Conservation (phyloP, 2,113 vertebrate genomes). For the Speoplatyrhinus poulsoni region DNA sequence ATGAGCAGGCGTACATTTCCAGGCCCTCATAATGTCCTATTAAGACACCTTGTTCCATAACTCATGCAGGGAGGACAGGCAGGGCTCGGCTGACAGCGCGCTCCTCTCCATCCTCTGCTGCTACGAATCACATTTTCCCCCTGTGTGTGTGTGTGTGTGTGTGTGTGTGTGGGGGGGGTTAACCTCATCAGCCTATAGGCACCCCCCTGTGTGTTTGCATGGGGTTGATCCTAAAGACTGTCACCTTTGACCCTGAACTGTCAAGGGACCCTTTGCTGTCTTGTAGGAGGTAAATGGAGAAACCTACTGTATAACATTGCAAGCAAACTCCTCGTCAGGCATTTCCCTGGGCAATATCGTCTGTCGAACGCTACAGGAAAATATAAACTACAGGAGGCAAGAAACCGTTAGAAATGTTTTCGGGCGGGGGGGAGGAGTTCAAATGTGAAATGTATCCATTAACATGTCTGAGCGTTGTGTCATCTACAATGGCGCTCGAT, state of each 20-base stretch:
- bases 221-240: constrained; percentile 39
- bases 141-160: background rate
- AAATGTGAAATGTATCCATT: too few relatives aligned
- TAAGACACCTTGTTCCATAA: constrained; percentile 46
- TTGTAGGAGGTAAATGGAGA: background rate
- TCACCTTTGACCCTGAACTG: constrained; percentile 30
- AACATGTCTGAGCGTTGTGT: too few relatives aligned
- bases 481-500: too few relatives aligned
- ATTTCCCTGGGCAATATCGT: too few relatives aligned
- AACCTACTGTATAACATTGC: background rate
- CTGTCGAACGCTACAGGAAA: too few relatives aligned
- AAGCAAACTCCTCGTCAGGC: background rate
- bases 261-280: background rate
- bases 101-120: constrained; percentile 30
- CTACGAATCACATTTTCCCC: constrained; percentile 58
- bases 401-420: too few relatives aligned
- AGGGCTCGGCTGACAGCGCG: constrained; percentile 52
- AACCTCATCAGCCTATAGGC: constrained; percentile 22
- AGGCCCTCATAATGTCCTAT: constrained; percentile 38
- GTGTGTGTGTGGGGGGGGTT: too few relatives aligned
- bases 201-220: constrained; percentile 31
- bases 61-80: constrained; percentile 40
- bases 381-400: too few relatives aligned
- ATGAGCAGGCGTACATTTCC: constrained; percentile 29
- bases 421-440: too few relatives aligned